Percentiles rank a stretch among this genome's conserved stretches.
These are phyloP conservation scores for Augochlorella aurata DNA, from an alignment of 2,888 invertebrate genomes.

Conservation along the genomic window DNA sequence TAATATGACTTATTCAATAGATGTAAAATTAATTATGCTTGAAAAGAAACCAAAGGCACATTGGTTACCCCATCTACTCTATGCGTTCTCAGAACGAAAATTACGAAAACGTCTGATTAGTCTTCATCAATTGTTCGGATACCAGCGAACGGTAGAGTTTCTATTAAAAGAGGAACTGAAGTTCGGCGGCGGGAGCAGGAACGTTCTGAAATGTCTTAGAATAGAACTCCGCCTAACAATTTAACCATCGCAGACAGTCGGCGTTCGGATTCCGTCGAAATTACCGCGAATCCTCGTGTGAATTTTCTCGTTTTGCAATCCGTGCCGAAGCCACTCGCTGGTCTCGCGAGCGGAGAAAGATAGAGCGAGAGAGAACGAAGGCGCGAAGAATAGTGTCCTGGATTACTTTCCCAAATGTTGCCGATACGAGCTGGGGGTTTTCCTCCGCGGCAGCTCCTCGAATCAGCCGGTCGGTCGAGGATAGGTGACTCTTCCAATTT, in stretches of 20 bases:
- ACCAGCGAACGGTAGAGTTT: background rate
- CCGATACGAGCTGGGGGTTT: slow-evolving; percentile 53
- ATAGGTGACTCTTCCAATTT: slow-evolving; percentile 77
- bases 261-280: slow-evolving; percentile 55
- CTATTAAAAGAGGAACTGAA: background rate
- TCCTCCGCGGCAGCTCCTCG: slow-evolving; percentile 40
- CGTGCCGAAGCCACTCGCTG: slow-evolving; percentile 45
- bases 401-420: slow-evolving; percentile 74
- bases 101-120: background rate
- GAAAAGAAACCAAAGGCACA: too few relatives aligned
- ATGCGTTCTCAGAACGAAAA: background rate
- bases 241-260: slow-evolving; percentile 40
- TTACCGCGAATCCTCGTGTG: slow-evolving; percentile 61
- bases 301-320: slow-evolving; percentile 63
- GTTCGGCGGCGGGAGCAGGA: background rate
- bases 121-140: background rate
- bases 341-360: slow-evolving; percentile 6
- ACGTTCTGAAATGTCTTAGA: background rate
- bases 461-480: slow-evolving; percentile 59
- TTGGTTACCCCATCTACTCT: too few relatives aligned
- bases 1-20: too few relatives aligned
- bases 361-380: slow-evolving; percentile 35
- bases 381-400: slow-evolving; percentile 69
- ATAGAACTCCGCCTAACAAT: slow-evolving; percentile 35
- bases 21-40: too few relatives aligned